Evolutionary conservation across 1,140 invertebrate genomes (phyloP), one percentile per base, ranked within the genome.

Genomic region (Thaumetopoea pityocampa): DNA sequence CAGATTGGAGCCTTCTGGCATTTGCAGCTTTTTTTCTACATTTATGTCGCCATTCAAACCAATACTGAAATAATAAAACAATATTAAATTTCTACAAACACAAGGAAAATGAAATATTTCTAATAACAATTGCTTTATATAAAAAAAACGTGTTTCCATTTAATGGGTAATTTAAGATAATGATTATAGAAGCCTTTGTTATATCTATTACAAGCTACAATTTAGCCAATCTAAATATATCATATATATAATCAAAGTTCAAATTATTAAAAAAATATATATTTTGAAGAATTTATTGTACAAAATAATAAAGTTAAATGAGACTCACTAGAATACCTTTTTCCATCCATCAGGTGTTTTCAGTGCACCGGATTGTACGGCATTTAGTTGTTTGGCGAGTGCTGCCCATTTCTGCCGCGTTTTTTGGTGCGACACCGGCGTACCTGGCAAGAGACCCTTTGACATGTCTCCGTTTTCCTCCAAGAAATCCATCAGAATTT

Each of bases 11-110:
- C 42, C 67, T 63, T 32, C 59, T 40, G 8, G 40, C 57, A 61
- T 73, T 65, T 32, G 66, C 59, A 16, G 73, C 73, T 59, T 82
- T 82, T 63, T 66, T 82, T 47, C 73, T 76, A 36, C 74, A 78
- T 50, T 77, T 82, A 37, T 77, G 70, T 23, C 72, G 43, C 74
- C 74, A 82, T 57, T 78, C 73, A 59, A 78, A 70, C 74, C 72
- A 79, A 32, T 82, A 82, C 78, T 82, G 58, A 33, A 70, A 74
- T 32, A 18, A 16, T 12, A 23, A 35, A 12, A 23, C n/a, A n/a
- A n/a, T n/a, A n/a, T n/a, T n/a, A n/a, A n/a, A n/a, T n/a, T n/a
- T n/a, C n/a, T n/a, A n/a, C n/a, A n/a, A n/a, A n/a, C n/a, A n/a
- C n/a, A n/a, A n/a, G n/a, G n/a, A n/a, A n/a, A n/a, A n/a, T n/a